Base-by-base conservation (phyloP, 2,113 vertebrate species). In the Isichthys henryi region DNA sequence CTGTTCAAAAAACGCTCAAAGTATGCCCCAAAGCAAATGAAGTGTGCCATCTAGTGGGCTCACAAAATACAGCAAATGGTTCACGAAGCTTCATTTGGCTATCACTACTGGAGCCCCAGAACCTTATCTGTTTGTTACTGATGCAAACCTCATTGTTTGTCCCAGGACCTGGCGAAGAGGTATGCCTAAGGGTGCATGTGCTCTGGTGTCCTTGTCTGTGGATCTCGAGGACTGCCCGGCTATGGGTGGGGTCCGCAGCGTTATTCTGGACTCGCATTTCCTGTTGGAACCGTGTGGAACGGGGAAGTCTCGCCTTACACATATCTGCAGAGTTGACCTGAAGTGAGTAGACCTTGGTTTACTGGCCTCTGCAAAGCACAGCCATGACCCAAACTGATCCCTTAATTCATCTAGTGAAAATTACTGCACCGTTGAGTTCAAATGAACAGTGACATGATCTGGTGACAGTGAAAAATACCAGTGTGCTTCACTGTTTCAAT, bases 251-350 rank as follows among this genome's bases (percentile, higher is more conserved):
- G 97, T 99, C 87, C 95, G 97, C 66, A 97, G 96, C 0, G 93
- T 97, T 0, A 95, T 99, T 74, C 95, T 99, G 93, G 98, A 99
- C 89, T 97, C 96, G 0, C 98, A 98, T 92, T 98, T 98, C 94
- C 92, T 99, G 90, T 97, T 99, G 53, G 98, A 99, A 90, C 97
- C 97, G 0, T 97, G 96, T 58, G 98, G 97, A 46, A 96, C 94
- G 0, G 97, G 96, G 77, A 98, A 96, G 92, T 97, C 98, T 80
- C 96, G 97, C 89, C 95, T 99, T 91, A 99, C 97, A 8, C 97
- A 99, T 74, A 94, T 99, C 95, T 98, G 97, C 95, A 97, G 98
- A 94, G 93, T 93, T 89, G 98, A 99, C 92, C 96, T 99, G n/a
- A 99, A 96, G 98, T 98, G 93, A 95, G 96, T 95, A 87, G 5